Conservation (phyloP, 2,888 invertebrate genomes). For the Volucella bombylans region DNA sequence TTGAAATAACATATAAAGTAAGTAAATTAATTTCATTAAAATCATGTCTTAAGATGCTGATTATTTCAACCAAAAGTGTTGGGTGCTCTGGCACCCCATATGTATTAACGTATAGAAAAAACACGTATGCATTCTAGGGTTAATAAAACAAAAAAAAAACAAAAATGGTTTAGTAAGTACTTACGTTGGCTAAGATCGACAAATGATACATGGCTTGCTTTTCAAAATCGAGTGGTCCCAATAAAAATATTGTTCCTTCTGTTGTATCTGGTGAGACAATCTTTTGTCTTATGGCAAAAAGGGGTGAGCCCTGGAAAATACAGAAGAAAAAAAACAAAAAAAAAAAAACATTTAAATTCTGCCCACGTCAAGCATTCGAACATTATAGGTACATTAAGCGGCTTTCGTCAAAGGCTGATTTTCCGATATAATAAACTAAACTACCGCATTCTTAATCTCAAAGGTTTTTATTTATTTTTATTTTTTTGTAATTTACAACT, state of each 20-base stretch:
- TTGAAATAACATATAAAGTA: no score
- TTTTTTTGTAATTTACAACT: background rate
- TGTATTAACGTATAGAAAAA: no score
- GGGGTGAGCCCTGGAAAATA: constrained; percentile 86
- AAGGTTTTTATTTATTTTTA: background rate
- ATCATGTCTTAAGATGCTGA: no score
- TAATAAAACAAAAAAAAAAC: background rate
- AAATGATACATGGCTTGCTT: constrained; percentile 93
- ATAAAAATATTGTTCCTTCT: constrained; percentile 90
- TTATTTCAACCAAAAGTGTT: no score
- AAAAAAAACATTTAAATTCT: background rate
- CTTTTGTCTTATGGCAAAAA: constrained; percentile 90
- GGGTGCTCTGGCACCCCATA: no score
- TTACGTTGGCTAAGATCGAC: constrained; percentile 93
- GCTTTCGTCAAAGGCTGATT: no score
- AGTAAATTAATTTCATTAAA: no score
- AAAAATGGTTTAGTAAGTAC: constrained; percentile 78
- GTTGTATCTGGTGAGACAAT: constrained; percentile 89
- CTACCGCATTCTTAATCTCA: no score
- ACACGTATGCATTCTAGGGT: no score
- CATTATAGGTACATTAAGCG: no score
- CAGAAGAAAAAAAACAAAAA: constrained; percentile 71
- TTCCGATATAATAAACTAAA: no score
- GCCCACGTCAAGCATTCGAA: no score
- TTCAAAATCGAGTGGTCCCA: constrained; percentile 93